Conservation (phyloP, 1,140 invertebrate species). For the Eciton burchellii region DNA sequence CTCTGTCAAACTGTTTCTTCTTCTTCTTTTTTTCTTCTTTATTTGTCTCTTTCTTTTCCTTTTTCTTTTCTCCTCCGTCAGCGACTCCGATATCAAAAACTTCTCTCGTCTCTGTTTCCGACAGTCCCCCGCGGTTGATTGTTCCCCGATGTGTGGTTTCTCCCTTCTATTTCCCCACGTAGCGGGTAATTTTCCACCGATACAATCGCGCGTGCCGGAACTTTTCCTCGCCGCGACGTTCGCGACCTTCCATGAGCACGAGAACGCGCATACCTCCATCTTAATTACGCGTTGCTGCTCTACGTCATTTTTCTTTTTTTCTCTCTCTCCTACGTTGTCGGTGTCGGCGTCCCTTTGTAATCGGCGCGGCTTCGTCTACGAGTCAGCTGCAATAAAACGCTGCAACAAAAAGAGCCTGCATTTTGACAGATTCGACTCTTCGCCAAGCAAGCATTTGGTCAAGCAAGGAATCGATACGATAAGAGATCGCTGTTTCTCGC, state of each 20-base stretch:
- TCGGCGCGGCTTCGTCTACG: constrained; percentile 1
- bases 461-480: background rate
- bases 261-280: constrained; percentile 17
- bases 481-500: constrained; percentile 4
- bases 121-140: constrained; percentile 68
- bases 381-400: background rate
- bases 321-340: background rate
- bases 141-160: constrained; percentile 25
- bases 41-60: no score
- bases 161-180: constrained; percentile 11
- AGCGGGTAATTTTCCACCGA: constrained; percentile 60
- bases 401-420: background rate
- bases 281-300: constrained; percentile 41
- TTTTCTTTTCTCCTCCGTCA: no score
- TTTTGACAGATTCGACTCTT: background rate
- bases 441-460: background rate
- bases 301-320: constrained; percentile 16
- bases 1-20: constrained; percentile 71
- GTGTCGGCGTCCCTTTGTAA: constrained; percentile 23
- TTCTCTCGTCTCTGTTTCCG: constrained; percentile 64
- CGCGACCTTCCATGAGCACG: constrained; percentile 8
- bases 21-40: no score
- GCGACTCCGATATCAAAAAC: constrained; percentile 67
- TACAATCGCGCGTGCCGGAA: constrained; percentile 40
- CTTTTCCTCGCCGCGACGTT: constrained; percentile 18